Percentiles rank a stretch among this genome's conserved stretches.
These are phyloP conservation scores for Ctenicera cuprea DNA, from an alignment of 2,888 invertebrate genomes.

Conservation along the genomic window DNA sequence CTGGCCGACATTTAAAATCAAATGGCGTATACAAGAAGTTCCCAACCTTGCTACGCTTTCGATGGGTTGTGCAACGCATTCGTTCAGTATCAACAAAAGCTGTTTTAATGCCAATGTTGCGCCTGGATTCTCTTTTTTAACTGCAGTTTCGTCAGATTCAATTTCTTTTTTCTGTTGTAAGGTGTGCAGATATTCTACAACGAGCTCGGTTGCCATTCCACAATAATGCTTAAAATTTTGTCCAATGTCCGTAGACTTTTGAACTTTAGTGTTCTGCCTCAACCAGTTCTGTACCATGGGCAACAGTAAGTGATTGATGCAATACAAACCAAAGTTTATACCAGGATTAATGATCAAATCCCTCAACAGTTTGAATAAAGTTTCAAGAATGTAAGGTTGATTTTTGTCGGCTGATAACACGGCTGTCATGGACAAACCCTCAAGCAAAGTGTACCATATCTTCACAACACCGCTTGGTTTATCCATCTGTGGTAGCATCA, in stretches of 20 bases:
- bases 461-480: constrained; percentile 89
- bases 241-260: constrained; percentile 85
- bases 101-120: constrained; percentile 90
- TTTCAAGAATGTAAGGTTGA: constrained; percentile 92
- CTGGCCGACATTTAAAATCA: constrained; percentile 88
- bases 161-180: constrained; percentile 76
- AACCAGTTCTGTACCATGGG: constrained; percentile 97
- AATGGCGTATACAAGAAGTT: constrained; percentile 92
- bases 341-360: constrained; percentile 88
- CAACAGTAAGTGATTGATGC: constrained; percentile 92
- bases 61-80: constrained; percentile 92
- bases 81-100: constrained; percentile 88
- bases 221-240: constrained; percentile 97
- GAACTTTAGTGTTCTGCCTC: constrained; percentile 78
- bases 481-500: constrained; percentile 81
- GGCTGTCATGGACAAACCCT: constrained; percentile 88
- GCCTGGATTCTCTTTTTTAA: constrained; percentile 73
- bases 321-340: constrained; percentile 91
- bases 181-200: constrained; percentile 89
- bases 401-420: constrained; percentile 85
- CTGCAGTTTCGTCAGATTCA: constrained; percentile 58
- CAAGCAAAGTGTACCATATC: constrained; percentile 92
- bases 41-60: constrained; percentile 94
- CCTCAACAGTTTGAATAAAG: constrained; percentile 88
- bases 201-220: constrained; percentile 92